Percentiles rank a stretch among this genome's conserved stretches.
phyloP scores from a whole-genome alignment of 1,140 invertebrate species.

The Drosophila kanapiae region DNA sequence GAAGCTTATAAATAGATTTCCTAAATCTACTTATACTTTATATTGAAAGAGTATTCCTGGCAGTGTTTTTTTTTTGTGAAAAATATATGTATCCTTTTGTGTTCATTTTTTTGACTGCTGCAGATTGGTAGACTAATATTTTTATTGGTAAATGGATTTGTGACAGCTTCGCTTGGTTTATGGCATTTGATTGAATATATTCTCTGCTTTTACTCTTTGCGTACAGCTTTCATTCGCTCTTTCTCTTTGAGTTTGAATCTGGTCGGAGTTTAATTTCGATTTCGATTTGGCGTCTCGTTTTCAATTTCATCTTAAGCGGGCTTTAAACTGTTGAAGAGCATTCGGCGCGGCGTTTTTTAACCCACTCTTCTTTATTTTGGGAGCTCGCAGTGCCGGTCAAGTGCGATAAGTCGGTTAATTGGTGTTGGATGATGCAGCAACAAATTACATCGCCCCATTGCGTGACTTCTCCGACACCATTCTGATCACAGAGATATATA shows the following conservation, averaged over 20 bases:
- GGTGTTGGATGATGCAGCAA: constrained; percentile 63
- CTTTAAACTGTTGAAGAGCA: constrained; percentile 28
- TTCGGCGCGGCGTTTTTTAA: constrained; percentile 8
- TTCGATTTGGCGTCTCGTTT: constrained; percentile 41
- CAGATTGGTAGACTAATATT: constrained; percentile 64
- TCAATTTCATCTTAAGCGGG: constrained; percentile 55
- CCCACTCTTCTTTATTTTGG: constrained; percentile 10
- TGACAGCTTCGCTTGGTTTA: constrained; percentile 67
- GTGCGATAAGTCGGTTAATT: constrained; percentile 75
- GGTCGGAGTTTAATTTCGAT: constrained; percentile 22
- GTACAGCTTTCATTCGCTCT: constrained; percentile 28
- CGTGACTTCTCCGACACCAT: constrained; percentile 62
- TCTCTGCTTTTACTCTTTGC: constrained; percentile 13
- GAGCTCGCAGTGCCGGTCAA: constrained; percentile 39
- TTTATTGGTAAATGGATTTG: constrained; percentile 71
- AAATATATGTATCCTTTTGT: not conserved
- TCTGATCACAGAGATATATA: constrained; percentile 41
- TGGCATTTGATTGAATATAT: constrained; percentile 66
- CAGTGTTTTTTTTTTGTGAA: not conserved
- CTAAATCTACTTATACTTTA: not conserved
- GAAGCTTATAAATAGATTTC: not conserved
- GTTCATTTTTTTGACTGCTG: constrained; percentile 6
- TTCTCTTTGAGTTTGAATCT: constrained; percentile 5
- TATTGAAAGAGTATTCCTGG: constrained; percentile 14
- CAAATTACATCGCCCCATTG: constrained; percentile 30